Evolutionary conservation across 2,888 invertebrate species (phyloP).

Genomic region (Anthophora plumipes): DNA sequence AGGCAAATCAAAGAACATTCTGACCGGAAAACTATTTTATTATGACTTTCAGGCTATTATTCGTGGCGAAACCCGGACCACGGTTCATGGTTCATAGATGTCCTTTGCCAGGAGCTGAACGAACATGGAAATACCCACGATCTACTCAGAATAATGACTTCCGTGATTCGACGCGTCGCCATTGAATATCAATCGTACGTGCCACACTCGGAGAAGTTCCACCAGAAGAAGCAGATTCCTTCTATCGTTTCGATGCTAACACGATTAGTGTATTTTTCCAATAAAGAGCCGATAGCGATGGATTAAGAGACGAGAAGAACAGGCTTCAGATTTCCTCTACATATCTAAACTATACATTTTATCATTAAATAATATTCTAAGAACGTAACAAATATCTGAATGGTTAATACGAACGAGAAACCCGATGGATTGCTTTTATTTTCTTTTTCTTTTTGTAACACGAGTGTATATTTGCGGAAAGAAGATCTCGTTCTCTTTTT

Average conservation of each 20-base stretch:
- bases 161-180: conserved; percentile 88
- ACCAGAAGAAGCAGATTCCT: conserved; percentile 89
- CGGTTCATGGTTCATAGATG: conserved; percentile 91
- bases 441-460: neutral
- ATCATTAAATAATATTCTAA: too few species aligned
- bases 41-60: conserved; percentile 86
- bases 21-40: conserved; percentile 46
- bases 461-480: neutral
- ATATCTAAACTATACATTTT: too few species aligned
- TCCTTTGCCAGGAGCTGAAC: conserved; percentile 87
- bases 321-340: neutral
- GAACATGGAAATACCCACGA: conserved; percentile 85
- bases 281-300: conserved; percentile 23
- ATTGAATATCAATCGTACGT: conserved; percentile 87
- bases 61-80: conserved; percentile 89
- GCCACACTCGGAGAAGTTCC: conserved; percentile 83
- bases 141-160: conserved; percentile 88
- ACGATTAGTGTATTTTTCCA: conserved; percentile 85
- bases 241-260: conserved; percentile 89
- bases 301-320: neutral
- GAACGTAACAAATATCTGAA: neutral
- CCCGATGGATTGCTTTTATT: neutral
- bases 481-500: neutral
- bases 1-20: neutral
- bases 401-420: neutral